Conservation (phyloP, 2,888 invertebrate species). For the Asteroscopus sphinx region DNA sequence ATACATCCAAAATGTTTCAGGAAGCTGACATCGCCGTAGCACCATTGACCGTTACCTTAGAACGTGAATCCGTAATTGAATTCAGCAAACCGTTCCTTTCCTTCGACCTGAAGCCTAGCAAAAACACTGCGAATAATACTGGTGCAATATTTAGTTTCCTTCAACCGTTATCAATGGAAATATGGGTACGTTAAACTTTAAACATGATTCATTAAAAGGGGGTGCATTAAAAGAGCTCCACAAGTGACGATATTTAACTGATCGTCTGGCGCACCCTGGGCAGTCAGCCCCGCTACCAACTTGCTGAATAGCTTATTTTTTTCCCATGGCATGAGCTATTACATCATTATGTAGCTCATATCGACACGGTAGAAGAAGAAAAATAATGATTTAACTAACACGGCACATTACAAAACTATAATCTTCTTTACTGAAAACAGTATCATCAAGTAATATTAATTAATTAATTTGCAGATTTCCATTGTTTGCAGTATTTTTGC, state of each 20-base stretch:
- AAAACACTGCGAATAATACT: slow-evolving; percentile 94
- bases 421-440: too few species aligned
- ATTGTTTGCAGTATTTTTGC: slow-evolving; percentile 96
- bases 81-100: slow-evolving; percentile 99
- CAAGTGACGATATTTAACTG: too few species aligned
- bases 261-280: too few species aligned
- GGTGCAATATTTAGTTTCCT: slow-evolving; percentile 98
- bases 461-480: slow-evolving; percentile 85
- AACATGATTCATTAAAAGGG: too few species aligned
- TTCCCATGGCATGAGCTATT: too few species aligned
- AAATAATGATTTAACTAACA: too few species aligned
- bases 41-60: slow-evolving; percentile 97
- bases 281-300: too few species aligned
- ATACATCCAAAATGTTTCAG: slow-evolving; percentile 87
- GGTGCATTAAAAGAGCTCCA: too few species aligned
- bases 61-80: slow-evolving; percentile 98
- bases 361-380: too few species aligned
- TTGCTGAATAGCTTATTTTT: too few species aligned
- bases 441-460: too few species aligned
- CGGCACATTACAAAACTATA: not conserved
- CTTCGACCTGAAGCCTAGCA: slow-evolving; percentile 98
- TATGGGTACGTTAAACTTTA: slow-evolving; percentile 94
- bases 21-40: slow-evolving; percentile 98
- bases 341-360: too few species aligned
- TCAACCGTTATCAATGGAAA: slow-evolving; percentile 84